Evolutionary conservation across 53 echinoderm and acorn worm genomes (phyloP).

Genomic region (Pentamera pediparva): DNA sequence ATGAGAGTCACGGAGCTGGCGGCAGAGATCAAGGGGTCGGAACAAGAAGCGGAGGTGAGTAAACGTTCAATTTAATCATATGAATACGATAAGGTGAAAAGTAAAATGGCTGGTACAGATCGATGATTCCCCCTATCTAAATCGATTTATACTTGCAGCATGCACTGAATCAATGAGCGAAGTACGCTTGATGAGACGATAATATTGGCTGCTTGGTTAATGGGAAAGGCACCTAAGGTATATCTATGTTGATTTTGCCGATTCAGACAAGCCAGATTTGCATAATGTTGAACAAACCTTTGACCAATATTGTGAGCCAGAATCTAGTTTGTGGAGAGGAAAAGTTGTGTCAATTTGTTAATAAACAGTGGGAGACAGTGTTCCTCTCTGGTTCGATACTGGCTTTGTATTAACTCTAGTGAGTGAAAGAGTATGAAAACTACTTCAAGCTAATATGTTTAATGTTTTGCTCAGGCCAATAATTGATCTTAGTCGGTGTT

Average conservation of each 20-base stretch:
- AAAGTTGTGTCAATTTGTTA: slow-evolving; percentile 1
- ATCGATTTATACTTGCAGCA: no score
- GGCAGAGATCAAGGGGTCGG: no score
- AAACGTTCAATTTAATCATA: background rate
- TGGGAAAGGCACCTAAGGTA: background rate
- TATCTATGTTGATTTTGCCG: background rate
- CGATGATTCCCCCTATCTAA: no score
- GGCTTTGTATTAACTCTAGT: background rate
- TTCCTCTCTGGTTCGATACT: slow-evolving; percentile 13
- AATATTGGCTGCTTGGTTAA: slow-evolving; percentile 3
- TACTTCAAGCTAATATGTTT: background rate
- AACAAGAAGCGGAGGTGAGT: slow-evolving; percentile 4
- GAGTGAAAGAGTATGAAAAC: background rate
- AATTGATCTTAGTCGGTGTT: background rate
- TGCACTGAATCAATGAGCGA: slow-evolving; percentile 2
- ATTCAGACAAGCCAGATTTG: background rate
- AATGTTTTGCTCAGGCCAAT: background rate
- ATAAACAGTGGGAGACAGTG: background rate
- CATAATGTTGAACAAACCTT: background rate
- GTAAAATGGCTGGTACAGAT: no score
- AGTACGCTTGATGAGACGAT: background rate
- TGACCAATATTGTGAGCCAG: slow-evolving; percentile 6
- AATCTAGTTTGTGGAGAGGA: background rate
- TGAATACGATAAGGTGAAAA: no score
- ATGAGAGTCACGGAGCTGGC: slow-evolving; percentile 1